Evolutionary conservation across 2,888 invertebrate genomes (phyloP).

Genomic region (Julus scanicus): DNA sequence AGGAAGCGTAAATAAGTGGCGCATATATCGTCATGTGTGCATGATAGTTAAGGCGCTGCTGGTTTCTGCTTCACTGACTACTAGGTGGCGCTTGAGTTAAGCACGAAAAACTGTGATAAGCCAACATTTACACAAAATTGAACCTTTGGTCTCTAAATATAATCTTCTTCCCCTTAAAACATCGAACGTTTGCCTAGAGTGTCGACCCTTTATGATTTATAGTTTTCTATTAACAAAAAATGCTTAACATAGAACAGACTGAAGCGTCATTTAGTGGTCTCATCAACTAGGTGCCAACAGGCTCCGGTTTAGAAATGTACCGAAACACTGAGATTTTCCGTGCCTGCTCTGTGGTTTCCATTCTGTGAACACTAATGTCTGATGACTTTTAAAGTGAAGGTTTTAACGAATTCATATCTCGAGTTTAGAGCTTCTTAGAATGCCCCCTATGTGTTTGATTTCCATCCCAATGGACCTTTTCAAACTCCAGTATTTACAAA

Average conservation of each 20-base stretch:
- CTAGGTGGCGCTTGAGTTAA: neutral
- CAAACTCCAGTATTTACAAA: slow-evolving; percentile 14
- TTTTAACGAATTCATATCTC: slow-evolving; percentile 7
- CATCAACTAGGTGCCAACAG: slow-evolving; percentile 2
- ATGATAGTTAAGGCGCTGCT: neutral
- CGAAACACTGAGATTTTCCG: neutral
- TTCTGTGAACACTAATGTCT: neutral
- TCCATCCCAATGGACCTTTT: neutral
- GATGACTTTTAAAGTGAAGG: neutral
- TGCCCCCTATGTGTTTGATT: neutral
- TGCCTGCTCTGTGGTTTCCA: neutral
- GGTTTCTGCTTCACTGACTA: slow-evolving; percentile 11
- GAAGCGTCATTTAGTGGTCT: neutral
- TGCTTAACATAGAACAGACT: neutral
- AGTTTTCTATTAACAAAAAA: neutral
- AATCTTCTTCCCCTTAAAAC: neutral
- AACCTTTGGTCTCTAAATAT: neutral
- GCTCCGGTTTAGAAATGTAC: neutral
- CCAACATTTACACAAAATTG: neutral
- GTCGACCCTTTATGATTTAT: neutral
- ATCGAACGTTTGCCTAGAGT: neutral
- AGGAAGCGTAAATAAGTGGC: neutral
- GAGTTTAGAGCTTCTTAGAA: neutral
- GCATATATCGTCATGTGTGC: neutral
- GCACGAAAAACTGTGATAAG: slow-evolving; percentile 19